Evolutionary conservation across 2,888 invertebrate species (phyloP).

Genomic region (Zygaena filipendulae): DNA sequence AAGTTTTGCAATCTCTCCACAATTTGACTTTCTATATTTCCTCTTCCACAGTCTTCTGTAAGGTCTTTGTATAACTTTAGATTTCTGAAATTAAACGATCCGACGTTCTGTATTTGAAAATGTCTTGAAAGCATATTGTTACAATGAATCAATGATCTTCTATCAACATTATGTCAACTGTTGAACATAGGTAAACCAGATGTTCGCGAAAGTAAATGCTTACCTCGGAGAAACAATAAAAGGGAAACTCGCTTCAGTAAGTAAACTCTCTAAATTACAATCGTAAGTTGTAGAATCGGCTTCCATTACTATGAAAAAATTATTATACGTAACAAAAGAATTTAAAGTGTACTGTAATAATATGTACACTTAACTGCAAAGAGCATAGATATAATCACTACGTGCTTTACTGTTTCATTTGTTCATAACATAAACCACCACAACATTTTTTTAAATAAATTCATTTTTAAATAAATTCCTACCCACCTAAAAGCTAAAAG

Average conservation of each 20-base stretch:
- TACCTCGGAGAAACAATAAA: slow-evolving; percentile 39
- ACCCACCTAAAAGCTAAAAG: too few species aligned
- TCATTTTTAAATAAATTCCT: too few species aligned
- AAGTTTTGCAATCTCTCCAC: slow-evolving; percentile 36
- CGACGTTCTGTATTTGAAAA: too few species aligned
- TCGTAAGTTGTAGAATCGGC: slow-evolving; percentile 60
- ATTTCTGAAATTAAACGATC: slow-evolving; percentile 37
- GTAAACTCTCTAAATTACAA: slow-evolving; percentile 26
- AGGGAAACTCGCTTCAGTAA: slow-evolving; percentile 30
- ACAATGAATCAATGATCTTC: background rate
- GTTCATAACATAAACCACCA: too few species aligned
- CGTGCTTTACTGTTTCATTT: too few species aligned
- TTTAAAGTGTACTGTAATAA: too few species aligned
- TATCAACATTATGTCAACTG: background rate
- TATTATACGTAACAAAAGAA: too few species aligned
- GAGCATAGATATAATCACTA: too few species aligned
- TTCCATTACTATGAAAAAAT: too few species aligned
- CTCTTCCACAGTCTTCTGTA: slow-evolving; percentile 24
- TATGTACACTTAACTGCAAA: too few species aligned
- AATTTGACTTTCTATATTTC: slow-evolving; percentile 35
- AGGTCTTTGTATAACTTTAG: slow-evolving; percentile 37
- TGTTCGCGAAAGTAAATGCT: slow-evolving; percentile 14
- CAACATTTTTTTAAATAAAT: too few species aligned
- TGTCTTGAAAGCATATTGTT: slow-evolving; percentile 4
- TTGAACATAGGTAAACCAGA: too few species aligned